Evolutionary conservation across 2,113 vertebrate species (phyloP), one percentile per base, ranked within the genome.

Genomic region (Megaleporinus macrocephalus): DNA sequence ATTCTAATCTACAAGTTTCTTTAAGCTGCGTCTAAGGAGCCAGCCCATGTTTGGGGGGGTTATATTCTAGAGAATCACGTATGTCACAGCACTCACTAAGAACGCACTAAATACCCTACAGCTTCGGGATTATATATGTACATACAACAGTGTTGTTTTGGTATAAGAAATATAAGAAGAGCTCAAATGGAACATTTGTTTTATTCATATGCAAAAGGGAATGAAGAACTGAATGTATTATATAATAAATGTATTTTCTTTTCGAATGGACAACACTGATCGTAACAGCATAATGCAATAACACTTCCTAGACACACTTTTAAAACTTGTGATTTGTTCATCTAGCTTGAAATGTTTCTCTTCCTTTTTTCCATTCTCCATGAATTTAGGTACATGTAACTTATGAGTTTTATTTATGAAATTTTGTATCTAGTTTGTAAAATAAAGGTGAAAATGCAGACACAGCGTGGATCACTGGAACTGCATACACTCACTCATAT

Each of bases 361-460:
- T 65, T 80, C 73, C 78, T 78, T 33, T 80, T 79, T 78, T 82
- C 91, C 93, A 95, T 95, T 91, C 94, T 94, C 95, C 94, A 90
- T 95, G 94, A 92, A 94, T 95, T 96, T 99, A 97, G 96, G 96
- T 97, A 97, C 96, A 95, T 96, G 94, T 98, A 99, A 98, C 95
- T 99, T 99, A 98, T 98, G 96, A 95, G 95, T 95, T 98, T 97
- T 98, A 99, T 99, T 99, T 98, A 99, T 99, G 97, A 95, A 96
- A 96, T 98, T 99, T 99, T 99, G 97, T 98, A 99, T 96, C 96
- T 99, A 98, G 96, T 99, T 99, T 98, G 96, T 98, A 98, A 98
- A 97, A 98, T 99, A 96, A 98, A 98, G 97, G 95, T 95, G 91
- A 91, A 97, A 96, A 94, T 94, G 94, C 94, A 95, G 93, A 94